Conservation (phyloP, 92 coral and sea anemone species). For the Porites rus region DNA sequence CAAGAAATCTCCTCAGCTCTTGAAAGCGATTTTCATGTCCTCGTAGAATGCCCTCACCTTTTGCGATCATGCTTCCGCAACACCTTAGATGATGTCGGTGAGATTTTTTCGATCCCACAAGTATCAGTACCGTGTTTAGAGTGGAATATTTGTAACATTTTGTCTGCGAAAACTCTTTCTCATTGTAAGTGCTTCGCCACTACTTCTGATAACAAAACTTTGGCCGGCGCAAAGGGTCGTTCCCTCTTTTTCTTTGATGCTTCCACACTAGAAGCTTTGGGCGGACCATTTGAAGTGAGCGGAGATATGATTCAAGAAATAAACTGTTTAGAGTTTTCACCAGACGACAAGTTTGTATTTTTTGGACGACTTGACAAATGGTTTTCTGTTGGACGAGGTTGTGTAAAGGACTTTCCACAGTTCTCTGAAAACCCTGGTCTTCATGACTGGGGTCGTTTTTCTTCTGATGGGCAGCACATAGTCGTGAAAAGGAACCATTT, state of each 20-base stretch:
- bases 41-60: conserved; percentile 26
- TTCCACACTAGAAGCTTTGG: not conserved
- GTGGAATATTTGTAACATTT: not conserved
- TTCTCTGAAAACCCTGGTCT: not conserved
- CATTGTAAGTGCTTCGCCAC: not conserved
- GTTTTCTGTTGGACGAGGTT: conserved; percentile 26
- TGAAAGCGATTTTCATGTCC: conserved; percentile 4
- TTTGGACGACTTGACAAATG: conserved; percentile 51
- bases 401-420: conserved; percentile 28
- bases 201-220: not conserved
- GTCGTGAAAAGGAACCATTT: not conserved
- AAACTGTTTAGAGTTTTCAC: conserved; percentile 26
- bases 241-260: conserved; percentile 3
- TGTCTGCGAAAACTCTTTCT: not conserved
- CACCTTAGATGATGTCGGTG: not conserved
- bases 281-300: not conserved
- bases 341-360: conserved; percentile 37
- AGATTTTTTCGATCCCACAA: not conserved
- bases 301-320: not conserved
- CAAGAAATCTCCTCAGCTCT: conserved; percentile 1
- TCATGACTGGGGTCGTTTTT: not conserved
- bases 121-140: not conserved
- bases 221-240: not conserved
- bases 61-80: not conserved
- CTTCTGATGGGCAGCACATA: not conserved